Conservation (phyloP, 2,888 invertebrate genomes). For the Dryomyza anilis region DNA sequence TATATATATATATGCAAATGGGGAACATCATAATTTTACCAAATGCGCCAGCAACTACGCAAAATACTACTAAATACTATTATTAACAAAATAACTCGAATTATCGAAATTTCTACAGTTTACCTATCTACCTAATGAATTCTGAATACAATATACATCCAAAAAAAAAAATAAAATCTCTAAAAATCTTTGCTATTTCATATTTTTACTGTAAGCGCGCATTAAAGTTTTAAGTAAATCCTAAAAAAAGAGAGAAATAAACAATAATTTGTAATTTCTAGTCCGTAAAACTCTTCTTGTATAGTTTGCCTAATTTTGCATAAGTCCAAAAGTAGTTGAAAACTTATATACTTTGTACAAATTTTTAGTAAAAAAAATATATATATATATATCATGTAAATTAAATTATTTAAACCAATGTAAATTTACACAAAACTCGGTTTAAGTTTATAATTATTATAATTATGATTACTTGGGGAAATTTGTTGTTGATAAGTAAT, state of each 20-base stretch:
- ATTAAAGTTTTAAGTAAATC: background rate
- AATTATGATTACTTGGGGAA: background rate
- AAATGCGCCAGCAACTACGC: too few relatives aligned
- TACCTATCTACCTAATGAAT: too few relatives aligned
- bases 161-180: background rate
- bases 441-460: background rate
- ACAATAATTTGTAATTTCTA: slow-evolving; percentile 36
- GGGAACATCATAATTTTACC: too few relatives aligned
- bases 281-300: slow-evolving; percentile 37
- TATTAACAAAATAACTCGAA: background rate
- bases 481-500: background rate
- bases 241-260: too few relatives aligned
- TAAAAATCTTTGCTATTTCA: background rate
- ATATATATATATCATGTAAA: background rate
- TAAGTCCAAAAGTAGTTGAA: background rate
- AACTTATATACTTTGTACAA: slow-evolving; percentile 2
- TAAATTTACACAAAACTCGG: background rate
- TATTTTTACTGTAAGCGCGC: background rate
- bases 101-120: background rate
- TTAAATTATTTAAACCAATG: background rate
- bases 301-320: slow-evolving; percentile 10
- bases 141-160: too few relatives aligned
- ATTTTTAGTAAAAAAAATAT: background rate
- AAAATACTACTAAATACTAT: too few relatives aligned
- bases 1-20: too few relatives aligned